Conservation (phyloP, 2,888 invertebrate species). For the Steinernema scapterisci region DNA sequence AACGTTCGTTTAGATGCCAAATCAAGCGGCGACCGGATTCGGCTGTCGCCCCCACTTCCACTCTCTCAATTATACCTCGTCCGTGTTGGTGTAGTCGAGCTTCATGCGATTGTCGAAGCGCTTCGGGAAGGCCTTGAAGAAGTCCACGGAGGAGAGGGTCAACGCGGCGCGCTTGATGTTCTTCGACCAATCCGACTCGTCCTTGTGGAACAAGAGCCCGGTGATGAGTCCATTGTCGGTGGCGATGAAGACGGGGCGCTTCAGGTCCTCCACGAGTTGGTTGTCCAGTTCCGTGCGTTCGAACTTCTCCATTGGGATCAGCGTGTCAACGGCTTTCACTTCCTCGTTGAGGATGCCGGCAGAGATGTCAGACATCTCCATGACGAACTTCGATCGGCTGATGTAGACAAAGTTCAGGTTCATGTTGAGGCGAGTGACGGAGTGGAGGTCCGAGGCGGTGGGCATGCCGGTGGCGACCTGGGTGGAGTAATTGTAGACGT, state of each 20-base stretch:
- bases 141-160: conserved; percentile 59
- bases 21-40: no score
- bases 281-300: neutral
- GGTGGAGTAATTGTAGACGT: neutral
- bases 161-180: conserved; percentile 64
- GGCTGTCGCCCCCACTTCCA: no score
- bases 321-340: neutral
- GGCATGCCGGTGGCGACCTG: neutral
- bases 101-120: conserved; percentile 33
- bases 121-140: neutral
- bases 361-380: neutral
- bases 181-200: conserved; percentile 51
- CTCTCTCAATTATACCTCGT: conserved; percentile 29
- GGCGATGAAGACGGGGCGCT: neutral
- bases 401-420: neutral
- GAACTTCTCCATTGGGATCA: neutral
- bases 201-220: neutral
- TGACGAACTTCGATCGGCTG: neutral
- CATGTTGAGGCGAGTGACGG: neutral
- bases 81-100: conserved; percentile 33
- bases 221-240: neutral
- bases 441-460: neutral
- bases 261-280: neutral
- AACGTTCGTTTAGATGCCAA: no score
- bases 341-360: neutral